Conservation (phyloP, 1,140 invertebrate species). For the Caenorhabditis elegans region WBcel235 BX284606.5:3603001-3603500, state of each 20-base stretch:
- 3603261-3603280: conserved; percentile 52
- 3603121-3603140: conserved; percentile 41
- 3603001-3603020: conserved; percentile 52
- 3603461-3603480: too few species aligned
- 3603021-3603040: neutral
- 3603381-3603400: conserved; percentile 54
- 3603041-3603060: neutral
- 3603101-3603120: conserved; percentile 45
- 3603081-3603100: conserved; percentile 52
- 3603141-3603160: neutral
- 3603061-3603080: conserved; percentile 51
- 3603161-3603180: too few species aligned
- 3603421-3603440: too few species aligned
- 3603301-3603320: conserved; percentile 45
- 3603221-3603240: conserved; percentile 45
- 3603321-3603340: conserved; percentile 46
- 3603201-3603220: conserved; percentile 32
- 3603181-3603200: too few species aligned
- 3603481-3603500: too few species aligned
- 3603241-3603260: conserved; percentile 53
- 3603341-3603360: conserved; percentile 50
- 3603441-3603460: too few species aligned
- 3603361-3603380: conserved; percentile 54
- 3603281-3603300: conserved; percentile 46
- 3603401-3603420: conserved; percentile 52